These are phyloP conservation scores for Tridacna crocea DNA, from an alignment of 2,888 invertebrate genomes.

Conservation along the genomic window DNA sequence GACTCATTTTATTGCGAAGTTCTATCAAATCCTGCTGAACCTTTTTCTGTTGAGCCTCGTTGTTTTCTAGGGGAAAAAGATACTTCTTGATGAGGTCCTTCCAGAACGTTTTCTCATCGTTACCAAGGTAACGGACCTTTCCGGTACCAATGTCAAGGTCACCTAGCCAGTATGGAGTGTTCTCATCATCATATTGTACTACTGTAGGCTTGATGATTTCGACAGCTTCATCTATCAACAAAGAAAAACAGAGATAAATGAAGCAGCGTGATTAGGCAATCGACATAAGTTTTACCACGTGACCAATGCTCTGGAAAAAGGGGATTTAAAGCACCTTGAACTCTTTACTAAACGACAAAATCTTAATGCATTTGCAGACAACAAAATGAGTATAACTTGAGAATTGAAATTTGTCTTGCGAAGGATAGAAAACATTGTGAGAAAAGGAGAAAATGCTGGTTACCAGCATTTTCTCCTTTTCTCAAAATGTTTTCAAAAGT, in stretches of 20 bases:
- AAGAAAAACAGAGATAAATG: background rate
- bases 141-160: conserved; percentile 95
- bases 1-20: conserved; percentile 92
- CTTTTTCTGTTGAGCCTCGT: conserved; percentile 87
- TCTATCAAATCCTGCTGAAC: conserved; percentile 89
- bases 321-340: no score
- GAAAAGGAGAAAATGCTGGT: no score
- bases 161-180: conserved; percentile 96
- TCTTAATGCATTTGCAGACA: no score
- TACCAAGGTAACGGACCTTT: conserved; percentile 93
- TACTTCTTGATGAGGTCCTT: conserved; percentile 96
- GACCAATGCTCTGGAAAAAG: no score
- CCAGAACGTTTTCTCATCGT: conserved; percentile 95
- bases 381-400: no score
- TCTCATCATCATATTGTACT: conserved; percentile 87
- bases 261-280: background rate
- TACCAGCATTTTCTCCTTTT: no score
- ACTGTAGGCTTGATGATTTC: conserved; percentile 55
- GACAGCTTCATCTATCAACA: background rate
- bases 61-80: conserved; percentile 95
- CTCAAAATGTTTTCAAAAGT: no score
- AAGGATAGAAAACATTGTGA: no score
- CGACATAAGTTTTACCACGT: no score
- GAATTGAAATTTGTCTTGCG: no score
- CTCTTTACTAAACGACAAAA: no score